Evolutionary conservation across 2,797 vertebrate genomes (phyloP).

Genomic region (Rachycentron canadum): DNA sequence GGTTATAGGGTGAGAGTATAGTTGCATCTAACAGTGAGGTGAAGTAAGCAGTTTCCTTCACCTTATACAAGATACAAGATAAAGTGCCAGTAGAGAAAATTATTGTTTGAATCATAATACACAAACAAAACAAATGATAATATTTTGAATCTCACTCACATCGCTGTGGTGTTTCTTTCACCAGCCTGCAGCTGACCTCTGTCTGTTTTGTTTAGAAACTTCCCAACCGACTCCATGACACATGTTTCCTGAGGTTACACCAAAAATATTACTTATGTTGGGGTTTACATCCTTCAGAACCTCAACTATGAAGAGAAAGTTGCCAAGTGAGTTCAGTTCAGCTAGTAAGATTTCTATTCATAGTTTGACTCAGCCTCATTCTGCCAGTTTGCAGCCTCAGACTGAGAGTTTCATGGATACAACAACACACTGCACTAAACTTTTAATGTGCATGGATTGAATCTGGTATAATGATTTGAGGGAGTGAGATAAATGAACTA

Average conservation of each 20-base stretch:
- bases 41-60: neutral
- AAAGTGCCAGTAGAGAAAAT: neutral
- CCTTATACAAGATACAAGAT: neutral
- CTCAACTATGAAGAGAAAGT: slow-evolving; percentile 75
- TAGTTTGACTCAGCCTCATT: slow-evolving; percentile 46
- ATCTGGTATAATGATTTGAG: neutral
- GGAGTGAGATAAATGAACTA: neutral
- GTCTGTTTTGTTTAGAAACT: slow-evolving; percentile 65
- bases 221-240: slow-evolving; percentile 56
- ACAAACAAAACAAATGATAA: slow-evolving; percentile 24
- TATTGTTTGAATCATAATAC: slow-evolving; percentile 2
- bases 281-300: slow-evolving; percentile 73
- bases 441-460: neutral
- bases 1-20: neutral
- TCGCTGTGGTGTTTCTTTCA: slow-evolving; percentile 48
- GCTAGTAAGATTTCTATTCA: slow-evolving; percentile 64
- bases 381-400: slow-evolving; percentile 6
- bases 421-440: neutral
- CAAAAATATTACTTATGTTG: slow-evolving; percentile 71
- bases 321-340: slow-evolving; percentile 61
- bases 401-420: neutral
- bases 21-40: slow-evolving; percentile 1
- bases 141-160: slow-evolving; percentile 21
- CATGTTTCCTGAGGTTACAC: slow-evolving; percentile 77
- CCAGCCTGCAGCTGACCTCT: slow-evolving; percentile 53